Evolutionary conservation across 2,797 vertebrate genomes (phyloP).

Genomic region (Peromyscus eremicus): DNA sequence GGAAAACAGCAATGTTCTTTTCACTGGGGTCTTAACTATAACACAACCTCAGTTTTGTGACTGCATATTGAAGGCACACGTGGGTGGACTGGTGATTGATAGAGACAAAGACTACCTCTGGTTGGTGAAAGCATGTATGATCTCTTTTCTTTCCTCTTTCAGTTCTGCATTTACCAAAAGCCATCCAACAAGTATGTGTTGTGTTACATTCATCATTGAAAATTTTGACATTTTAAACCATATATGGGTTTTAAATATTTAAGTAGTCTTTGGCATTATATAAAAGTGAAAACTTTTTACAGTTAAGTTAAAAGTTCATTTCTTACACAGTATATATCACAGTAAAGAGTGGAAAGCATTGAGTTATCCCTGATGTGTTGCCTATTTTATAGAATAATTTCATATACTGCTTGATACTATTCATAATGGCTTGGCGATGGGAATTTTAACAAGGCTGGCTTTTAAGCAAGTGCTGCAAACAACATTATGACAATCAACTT

Average conservation of each 20-base stretch:
- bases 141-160: not conserved
- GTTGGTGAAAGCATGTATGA: conserved; percentile 26
- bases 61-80: not conserved
- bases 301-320: conserved; percentile 48
- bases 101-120: not conserved
- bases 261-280: conserved; percentile 20
- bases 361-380: conserved; percentile 16
- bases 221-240: not conserved
- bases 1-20: conserved; percentile 36
- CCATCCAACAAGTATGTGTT: conserved; percentile 11
- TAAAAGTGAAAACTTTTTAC: not conserved
- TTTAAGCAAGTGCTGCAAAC: conserved; percentile 64
- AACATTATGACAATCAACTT: conserved; percentile 68
- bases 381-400: conserved; percentile 62
- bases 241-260: conserved; percentile 41
- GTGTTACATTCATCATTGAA: conserved; percentile 35
- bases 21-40: not conserved
- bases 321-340: not conserved
- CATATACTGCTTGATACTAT: conserved; percentile 54
- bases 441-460: conserved; percentile 63
- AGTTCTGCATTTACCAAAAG: conserved; percentile 61
- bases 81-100: not conserved
- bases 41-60: not conserved
- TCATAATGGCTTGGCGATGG: conserved; percentile 49
- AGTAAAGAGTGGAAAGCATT: conserved; percentile 41